phyloP scores from a whole-genome alignment of 1,140 invertebrate genomes.

The Camponotus floridanus region DNA sequence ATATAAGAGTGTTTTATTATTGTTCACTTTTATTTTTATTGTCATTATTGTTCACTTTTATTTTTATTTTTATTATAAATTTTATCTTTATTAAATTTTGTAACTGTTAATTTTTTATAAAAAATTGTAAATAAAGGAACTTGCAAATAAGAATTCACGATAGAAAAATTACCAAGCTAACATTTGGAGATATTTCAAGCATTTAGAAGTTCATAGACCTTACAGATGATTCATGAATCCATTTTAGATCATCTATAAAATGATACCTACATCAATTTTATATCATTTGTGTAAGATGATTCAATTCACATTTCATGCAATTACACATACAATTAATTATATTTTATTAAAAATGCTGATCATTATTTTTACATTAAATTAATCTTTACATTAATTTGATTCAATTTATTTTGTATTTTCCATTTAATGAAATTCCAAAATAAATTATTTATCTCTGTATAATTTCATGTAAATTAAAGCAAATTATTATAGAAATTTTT shows the following conservation, averaged over 20 bases:
- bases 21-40: neutral
- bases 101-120: neutral
- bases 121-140: neutral
- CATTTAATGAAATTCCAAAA: neutral
- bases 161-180: neutral
- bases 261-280: slow-evolving; percentile 42
- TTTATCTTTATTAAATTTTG: neutral
- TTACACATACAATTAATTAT: slow-evolving; percentile 2
- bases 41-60: neutral
- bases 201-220: slow-evolving; percentile 45
- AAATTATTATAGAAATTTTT: slow-evolving; percentile 4
- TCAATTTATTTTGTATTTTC: neutral
- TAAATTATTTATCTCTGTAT: slow-evolving; percentile 5
- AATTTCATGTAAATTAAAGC: neutral
- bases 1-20: neutral
- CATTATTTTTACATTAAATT: neutral
- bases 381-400: neutral
- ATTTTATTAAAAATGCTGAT: neutral
- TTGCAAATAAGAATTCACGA: no score
- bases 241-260: slow-evolving; percentile 34
- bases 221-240: slow-evolving; percentile 36
- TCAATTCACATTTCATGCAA: neutral
- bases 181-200: neutral
- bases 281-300: slow-evolving; percentile 21
- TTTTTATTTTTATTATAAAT: neutral